Evolutionary conservation across 2,888 invertebrate species (phyloP), one percentile per base, ranked within the genome.

Genomic region (Diarsia rubi): DNA sequence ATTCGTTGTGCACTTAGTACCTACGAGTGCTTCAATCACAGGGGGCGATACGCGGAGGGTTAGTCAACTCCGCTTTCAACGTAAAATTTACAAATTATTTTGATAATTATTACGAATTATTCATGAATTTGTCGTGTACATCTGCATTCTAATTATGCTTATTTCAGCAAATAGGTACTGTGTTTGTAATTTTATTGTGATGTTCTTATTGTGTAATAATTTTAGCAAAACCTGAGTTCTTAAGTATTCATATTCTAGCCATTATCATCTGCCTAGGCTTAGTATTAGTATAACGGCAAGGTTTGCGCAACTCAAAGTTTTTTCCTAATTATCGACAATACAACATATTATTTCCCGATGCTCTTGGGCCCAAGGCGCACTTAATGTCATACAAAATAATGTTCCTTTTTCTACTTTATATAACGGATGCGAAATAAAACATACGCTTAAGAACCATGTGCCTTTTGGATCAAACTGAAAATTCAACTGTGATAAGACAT

Each of bases 1-100:
- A 93, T 89, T 90, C 89, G 89, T 83, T 83, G 90, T 91, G 92
- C 93, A 93, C 92, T 93, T 92, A 93, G 92, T 89, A 37, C 37
- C 37, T 37, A 37, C 37, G 37, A 37, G 37, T 37, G 85, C 86
- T 85, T 89, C 90, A 90, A 91, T 90, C 89, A 90, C 87, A 80
- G 82, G 80, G 84, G 85, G 85, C 78, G 81, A 67, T 49, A 24
- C 24, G 59, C 70, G 69, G 77, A 73, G 84, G 86, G 73, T 76
- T 78, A 64, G 66, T 73, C 68, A 49, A 37, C 70, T 60, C 59
- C 84, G 76, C 76, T 79, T 79, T 84, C 82, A 79, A 86, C 83
- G 64, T 83, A 80, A 86, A 83, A 86, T 82, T 80, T 82, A 86
- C 87, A 82, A 83, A 83, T 88, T 84, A 85, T 83, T 81, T 82